These are phyloP conservation scores for Cyprinus carpio DNA, from an alignment of 2,113 vertebrate species.

Conservation along the genomic window DNA sequence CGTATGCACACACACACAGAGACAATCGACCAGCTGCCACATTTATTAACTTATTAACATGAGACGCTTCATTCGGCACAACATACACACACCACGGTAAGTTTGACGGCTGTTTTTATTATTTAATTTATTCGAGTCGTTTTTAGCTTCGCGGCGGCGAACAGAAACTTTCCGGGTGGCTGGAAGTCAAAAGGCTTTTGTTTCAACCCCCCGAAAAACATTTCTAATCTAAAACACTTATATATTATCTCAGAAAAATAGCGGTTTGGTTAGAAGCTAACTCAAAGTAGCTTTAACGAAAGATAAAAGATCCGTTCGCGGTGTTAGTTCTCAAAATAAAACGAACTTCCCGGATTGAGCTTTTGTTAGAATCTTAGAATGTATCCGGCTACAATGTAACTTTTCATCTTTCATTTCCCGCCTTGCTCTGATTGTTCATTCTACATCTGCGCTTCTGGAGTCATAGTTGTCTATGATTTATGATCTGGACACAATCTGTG, in stretches of 20 bases:
- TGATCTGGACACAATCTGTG: not conserved
- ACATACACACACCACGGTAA: constrained; percentile 1
- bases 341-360: constrained; percentile 19
- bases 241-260: not conserved
- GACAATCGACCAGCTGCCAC: not conserved
- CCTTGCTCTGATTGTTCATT: not conserved
- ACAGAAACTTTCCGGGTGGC: not conserved
- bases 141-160: not conserved
- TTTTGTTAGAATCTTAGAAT: not conserved
- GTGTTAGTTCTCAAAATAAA: not conserved
- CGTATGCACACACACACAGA: constrained; percentile 7
- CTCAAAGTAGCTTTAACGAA: not conserved
- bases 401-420: not conserved
- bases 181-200: constrained; percentile 29
- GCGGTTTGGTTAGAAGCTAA: not conserved
- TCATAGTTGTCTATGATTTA: not conserved
- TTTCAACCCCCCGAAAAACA: not conserved
- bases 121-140: not conserved
- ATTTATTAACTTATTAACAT: not conserved
- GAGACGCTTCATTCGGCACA: not conserved
- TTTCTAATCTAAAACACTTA: not conserved
- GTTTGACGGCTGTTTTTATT: not conserved
- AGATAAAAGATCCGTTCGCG: not conserved
- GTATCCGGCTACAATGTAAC: constrained; percentile 12
- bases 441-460: not conserved